phyloP scores from a whole-genome alignment of 2,888 invertebrate genomes.

The Xestia rhomboidea region DNA sequence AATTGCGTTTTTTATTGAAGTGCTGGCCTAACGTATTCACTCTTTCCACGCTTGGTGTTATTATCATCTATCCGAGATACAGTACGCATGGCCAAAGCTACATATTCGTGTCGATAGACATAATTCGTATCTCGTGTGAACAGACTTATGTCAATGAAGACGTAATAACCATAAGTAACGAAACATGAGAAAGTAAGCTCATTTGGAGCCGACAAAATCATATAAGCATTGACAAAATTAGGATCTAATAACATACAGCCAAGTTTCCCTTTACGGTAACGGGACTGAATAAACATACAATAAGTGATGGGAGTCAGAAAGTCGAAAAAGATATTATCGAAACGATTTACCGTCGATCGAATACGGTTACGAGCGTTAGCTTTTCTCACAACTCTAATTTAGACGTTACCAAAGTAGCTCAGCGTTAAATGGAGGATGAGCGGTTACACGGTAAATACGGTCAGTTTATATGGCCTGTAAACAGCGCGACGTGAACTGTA shows the following conservation, averaged over 20 bases:
- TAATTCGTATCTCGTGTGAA: slow-evolving; percentile 66
- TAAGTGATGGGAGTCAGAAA: slow-evolving; percentile 83
- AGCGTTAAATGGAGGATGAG: slow-evolving; percentile 88
- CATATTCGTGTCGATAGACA: slow-evolving; percentile 30
- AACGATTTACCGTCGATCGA: slow-evolving; percentile 87
- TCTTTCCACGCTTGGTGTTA: background rate
- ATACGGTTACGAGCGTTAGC: slow-evolving; percentile 87
- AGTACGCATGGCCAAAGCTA: slow-evolving; percentile 13
- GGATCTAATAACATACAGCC: slow-evolving; percentile 80
- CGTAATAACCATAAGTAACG: slow-evolving; percentile 75
- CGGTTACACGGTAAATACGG: slow-evolving; percentile 87
- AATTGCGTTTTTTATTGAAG: slow-evolving; percentile 26
- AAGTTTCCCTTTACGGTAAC: slow-evolving; percentile 83
- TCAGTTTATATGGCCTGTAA: slow-evolving; percentile 88
- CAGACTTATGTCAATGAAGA: slow-evolving; percentile 77
- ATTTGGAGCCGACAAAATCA: slow-evolving; percentile 79
- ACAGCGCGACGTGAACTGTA: slow-evolving; percentile 89
- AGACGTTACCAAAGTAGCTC: slow-evolving; percentile 89
- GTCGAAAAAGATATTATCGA: slow-evolving; percentile 87
- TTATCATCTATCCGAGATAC: slow-evolving; percentile 3
- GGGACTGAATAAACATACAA: slow-evolving; percentile 84
- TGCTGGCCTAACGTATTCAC: slow-evolving; percentile 17
- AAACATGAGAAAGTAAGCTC: slow-evolving; percentile 80
- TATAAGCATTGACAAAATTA: slow-evolving; percentile 81
- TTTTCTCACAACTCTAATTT: slow-evolving; percentile 90